Evolutionary conservation across 2,888 invertebrate species (phyloP).

Genomic region (Xestobium rufovillosum): DNA sequence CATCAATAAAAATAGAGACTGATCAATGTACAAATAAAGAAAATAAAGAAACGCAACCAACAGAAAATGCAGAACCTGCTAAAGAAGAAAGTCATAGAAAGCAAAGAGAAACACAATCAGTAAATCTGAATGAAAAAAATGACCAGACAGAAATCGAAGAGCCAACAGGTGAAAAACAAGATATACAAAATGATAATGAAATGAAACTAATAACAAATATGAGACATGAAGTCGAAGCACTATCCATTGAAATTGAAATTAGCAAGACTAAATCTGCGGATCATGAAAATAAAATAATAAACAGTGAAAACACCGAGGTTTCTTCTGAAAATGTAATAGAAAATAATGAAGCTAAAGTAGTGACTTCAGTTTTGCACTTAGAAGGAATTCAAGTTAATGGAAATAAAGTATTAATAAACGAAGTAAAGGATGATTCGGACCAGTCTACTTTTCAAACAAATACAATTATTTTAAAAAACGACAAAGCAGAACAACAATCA

Average conservation of each 20-base stretch:
- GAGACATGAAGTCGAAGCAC: too few species aligned
- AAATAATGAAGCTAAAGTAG: neutral
- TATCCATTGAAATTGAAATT: too few species aligned
- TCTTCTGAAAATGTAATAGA: neutral
- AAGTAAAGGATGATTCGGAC: too few species aligned
- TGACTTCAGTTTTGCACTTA: slow-evolving; percentile 1
- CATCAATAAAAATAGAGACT: too few species aligned
- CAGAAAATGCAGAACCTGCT: neutral
- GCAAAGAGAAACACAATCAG: slow-evolving; percentile 12
- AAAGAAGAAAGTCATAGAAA: slow-evolving; percentile 6
- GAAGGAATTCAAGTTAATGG: neutral
- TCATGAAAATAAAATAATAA: too few species aligned
- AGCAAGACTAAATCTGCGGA: too few species aligned
- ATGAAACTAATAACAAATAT: too few species aligned
- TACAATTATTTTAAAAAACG: slow-evolving; percentile 7
- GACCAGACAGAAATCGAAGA: slow-evolving; percentile 4
- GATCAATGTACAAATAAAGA: too few species aligned
- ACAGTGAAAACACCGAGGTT: too few species aligned
- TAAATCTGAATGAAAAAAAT: slow-evolving; percentile 6
- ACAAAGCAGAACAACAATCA: slow-evolving; percentile 2
- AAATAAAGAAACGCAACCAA: slow-evolving; percentile 5
- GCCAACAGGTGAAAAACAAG: too few species aligned
- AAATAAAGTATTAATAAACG: too few species aligned
- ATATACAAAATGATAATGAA: too few species aligned
- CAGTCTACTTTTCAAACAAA: slow-evolving; percentile 8